These are phyloP conservation scores for Tenualosa ilisha DNA, from an alignment of 2,797 vertebrate species.

Conservation along the genomic window DNA sequence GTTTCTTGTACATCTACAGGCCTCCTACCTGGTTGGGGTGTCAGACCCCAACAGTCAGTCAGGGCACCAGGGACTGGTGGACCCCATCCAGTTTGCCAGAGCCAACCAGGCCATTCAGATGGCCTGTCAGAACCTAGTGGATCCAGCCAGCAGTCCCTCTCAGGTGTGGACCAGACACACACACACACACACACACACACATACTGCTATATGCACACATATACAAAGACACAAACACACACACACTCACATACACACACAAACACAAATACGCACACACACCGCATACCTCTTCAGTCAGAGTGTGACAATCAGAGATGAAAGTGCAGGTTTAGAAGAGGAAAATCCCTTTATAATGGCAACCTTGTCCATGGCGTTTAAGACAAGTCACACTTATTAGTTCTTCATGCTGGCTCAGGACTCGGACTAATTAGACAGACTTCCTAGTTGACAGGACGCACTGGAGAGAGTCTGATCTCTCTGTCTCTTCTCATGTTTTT, in stretches of 20 bases:
- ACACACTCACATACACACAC: conserved; percentile 8
- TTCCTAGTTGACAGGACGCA: not conserved
- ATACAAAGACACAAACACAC: not conserved
- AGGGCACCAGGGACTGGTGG: conserved; percentile 96
- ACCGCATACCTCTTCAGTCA: not conserved
- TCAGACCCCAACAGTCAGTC: conserved; percentile 98
- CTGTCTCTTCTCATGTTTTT: not conserved
- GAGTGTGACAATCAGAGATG: not conserved
- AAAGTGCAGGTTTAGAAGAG: not conserved
- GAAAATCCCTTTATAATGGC: not conserved
- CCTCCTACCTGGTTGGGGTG: conserved; percentile 95
- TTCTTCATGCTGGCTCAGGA: not conserved
- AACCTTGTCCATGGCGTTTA: not conserved
- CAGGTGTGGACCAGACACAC: conserved; percentile 77
- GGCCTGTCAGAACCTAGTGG: conserved; percentile 97
- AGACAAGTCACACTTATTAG: not conserved
- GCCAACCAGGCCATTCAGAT: conserved; percentile 98
- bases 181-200: conserved; percentile 11
- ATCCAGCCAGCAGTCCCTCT: conserved; percentile 93
- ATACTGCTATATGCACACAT: not conserved
- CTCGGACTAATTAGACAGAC: not conserved
- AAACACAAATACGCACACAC: not conserved
- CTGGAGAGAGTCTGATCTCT: not conserved
- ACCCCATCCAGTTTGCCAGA: conserved; percentile 95
- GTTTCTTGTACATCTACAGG: conserved; percentile 66